Base-by-base conservation (phyloP, 2,113 vertebrate genomes). In the Cairina moschata region DNA sequence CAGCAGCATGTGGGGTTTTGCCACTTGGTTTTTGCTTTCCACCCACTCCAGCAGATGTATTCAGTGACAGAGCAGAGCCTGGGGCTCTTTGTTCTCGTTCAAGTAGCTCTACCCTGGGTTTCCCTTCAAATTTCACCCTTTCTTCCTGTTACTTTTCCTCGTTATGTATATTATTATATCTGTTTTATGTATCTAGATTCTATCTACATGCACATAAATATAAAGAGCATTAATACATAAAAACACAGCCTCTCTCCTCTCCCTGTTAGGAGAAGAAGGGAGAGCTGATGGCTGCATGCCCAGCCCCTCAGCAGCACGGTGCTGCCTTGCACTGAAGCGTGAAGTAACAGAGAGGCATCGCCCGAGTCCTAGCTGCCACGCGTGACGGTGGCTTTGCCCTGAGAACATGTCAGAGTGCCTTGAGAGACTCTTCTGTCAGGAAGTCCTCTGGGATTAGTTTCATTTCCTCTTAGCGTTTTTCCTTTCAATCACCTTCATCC, bases 371-470 rank as follows among this genome's bases (percentile, higher is more conserved):
- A 52, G 4, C 91, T 92, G 94, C 94, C 83, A 91, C 52, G 34
- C 48, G 2, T 93, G 86, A 88, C 38, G 17, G 83, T 28, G 11
- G 5, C 25, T 92, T 28, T 95, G 96, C 94, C 92, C 89, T 0
- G 3, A 78, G 84, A 94, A 58, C 91, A 65, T 86, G 59, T 96
- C 95, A 93, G 54, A 81, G 31, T 29, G 66, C 89, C 69, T 92
- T 65, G 42, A 86, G 88, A 88, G 55, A 42, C 74, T 87, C 58
- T 91, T 48, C 65, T 79, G 89, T 93, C 95, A 95, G 86, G 81
- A 92, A 92, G 82, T 95, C 89, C 77, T 76, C 77, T 89, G 93
- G 71, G 74, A 82, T 89, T 95, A 90, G 77, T 95, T 95, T 91
- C 6, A 29, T 89, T 87, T 91, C 67, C 71, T 85, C 34, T 10